Percentiles rank a stretch among this genome's conserved stretches.
Evolutionary conservation across 2,113 vertebrate species (phyloP).

Genomic region (Pseudonaja textilis): DNA sequence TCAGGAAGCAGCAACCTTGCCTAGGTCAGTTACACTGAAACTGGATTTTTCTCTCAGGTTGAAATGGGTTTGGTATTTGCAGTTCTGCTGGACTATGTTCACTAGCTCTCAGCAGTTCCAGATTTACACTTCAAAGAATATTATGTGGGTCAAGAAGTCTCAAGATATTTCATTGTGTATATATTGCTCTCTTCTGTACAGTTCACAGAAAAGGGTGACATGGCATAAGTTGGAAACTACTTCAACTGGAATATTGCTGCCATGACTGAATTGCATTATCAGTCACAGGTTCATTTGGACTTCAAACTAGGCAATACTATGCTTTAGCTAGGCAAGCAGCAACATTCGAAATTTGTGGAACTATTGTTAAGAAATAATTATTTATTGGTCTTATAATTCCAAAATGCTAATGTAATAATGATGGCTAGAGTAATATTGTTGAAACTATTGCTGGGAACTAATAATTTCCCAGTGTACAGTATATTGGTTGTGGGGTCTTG

Average conservation of each 20-base stretch:
- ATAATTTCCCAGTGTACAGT: background rate
- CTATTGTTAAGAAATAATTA: background rate
- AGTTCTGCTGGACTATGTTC: background rate
- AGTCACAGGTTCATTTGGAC: background rate
- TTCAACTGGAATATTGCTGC: background rate
- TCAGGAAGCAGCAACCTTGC: background rate
- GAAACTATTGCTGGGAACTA: background rate
- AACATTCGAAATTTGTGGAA: background rate
- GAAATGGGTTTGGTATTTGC: background rate
- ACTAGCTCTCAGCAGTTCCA: background rate
- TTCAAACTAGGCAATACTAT: background rate
- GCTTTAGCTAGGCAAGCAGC: background rate
- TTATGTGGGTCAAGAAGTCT: background rate
- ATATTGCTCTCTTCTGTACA: background rate
- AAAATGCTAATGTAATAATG: background rate
- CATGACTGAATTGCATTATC: background rate
- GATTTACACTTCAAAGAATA: background rate
- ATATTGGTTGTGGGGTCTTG: background rate
- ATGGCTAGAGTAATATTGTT: background rate
- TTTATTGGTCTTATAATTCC: background rate
- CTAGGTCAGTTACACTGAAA: background rate
- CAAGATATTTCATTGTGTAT: background rate
- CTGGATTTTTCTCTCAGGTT: background rate
- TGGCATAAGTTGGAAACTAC: background rate
- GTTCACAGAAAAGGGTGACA: background rate